Percentiles rank a stretch among this genome's conserved stretches.
phyloP scores from a whole-genome alignment of 2,888 invertebrate species.

The Mythimna impura region DNA sequence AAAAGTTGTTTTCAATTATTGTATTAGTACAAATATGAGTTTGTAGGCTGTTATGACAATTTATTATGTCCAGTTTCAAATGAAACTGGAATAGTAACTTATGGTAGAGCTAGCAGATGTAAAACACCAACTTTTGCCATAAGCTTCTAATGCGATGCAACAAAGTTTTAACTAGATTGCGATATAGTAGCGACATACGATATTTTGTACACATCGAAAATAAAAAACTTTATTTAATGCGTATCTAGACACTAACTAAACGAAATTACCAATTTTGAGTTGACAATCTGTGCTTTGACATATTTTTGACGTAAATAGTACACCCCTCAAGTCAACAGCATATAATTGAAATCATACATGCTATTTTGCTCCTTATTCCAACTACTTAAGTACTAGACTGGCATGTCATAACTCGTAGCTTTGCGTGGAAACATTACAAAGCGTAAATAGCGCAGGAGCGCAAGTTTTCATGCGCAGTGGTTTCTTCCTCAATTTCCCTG shows the following conservation, averaged over 20 bases:
- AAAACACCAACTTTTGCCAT: too few relatives aligned
- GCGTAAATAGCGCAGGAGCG: slow-evolving; percentile 82
- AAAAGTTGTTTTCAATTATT: too few relatives aligned
- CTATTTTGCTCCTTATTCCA: slow-evolving; percentile 26
- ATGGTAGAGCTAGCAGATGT: too few relatives aligned
- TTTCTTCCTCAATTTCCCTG: slow-evolving; percentile 82
- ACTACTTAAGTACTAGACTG: rapidly evolving
- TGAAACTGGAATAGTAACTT: too few relatives aligned
- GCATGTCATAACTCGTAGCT: neutral
- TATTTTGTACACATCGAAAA: too few relatives aligned
- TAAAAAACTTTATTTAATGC: neutral
- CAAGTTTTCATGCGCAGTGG: slow-evolving; percentile 90
- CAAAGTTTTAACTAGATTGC: too few relatives aligned
- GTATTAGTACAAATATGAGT: too few relatives aligned
- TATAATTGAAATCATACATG: neutral
- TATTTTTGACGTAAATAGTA: slow-evolving; percentile 58
- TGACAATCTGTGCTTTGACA: slow-evolving; percentile 56
- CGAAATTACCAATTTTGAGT: slow-evolving; percentile 12
- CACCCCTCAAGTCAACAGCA: slow-evolving; percentile 28
- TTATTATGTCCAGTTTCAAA: too few relatives aligned
- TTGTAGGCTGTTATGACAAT: too few relatives aligned
- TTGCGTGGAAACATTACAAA: slow-evolving; percentile 56
- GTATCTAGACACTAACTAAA: slow-evolving; percentile 36
- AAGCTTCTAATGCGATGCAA: too few relatives aligned
- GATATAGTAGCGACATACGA: too few relatives aligned